A percentile compares a stretch with the other conserved stretches of the same genome.
phyloP scores from a whole-genome alignment of 2,113 vertebrate species.

The Prietella phreatophila region DNA sequence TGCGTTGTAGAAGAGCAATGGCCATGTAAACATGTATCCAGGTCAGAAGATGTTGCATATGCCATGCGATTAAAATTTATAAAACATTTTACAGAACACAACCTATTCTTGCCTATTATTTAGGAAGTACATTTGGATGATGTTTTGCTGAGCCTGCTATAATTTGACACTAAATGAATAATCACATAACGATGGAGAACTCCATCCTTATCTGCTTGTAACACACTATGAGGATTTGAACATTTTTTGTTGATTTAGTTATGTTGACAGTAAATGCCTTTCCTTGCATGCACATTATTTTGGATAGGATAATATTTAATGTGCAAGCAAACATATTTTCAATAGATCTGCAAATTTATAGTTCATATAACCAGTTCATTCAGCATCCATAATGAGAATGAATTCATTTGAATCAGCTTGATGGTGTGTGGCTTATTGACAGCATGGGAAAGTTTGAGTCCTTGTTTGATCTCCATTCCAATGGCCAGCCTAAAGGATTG shows the following conservation, averaged over 20 bases:
- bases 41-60: background rate
- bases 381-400: background rate
- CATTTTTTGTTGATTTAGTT: background rate
- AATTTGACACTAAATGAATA: background rate
- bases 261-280: background rate
- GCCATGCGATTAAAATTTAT: background rate
- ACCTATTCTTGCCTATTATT: background rate
- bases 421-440: background rate
- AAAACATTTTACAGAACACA: too few species aligned
- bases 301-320: background rate
- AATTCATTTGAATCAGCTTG: background rate
- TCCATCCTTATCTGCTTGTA: background rate
- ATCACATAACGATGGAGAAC: background rate
- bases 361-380: background rate
- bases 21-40: background rate
- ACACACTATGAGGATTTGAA: background rate
- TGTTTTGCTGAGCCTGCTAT: background rate
- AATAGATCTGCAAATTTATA: background rate
- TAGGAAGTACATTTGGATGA: background rate
- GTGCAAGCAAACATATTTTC: background rate
- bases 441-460: background rate
- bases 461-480: background rate
- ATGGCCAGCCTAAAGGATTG: background rate
- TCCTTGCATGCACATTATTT: background rate
- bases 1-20: background rate